Evolutionary conservation across 64 coral and sea anemone species (phyloP).

Genomic region (Stylophora pistillata): DNA sequence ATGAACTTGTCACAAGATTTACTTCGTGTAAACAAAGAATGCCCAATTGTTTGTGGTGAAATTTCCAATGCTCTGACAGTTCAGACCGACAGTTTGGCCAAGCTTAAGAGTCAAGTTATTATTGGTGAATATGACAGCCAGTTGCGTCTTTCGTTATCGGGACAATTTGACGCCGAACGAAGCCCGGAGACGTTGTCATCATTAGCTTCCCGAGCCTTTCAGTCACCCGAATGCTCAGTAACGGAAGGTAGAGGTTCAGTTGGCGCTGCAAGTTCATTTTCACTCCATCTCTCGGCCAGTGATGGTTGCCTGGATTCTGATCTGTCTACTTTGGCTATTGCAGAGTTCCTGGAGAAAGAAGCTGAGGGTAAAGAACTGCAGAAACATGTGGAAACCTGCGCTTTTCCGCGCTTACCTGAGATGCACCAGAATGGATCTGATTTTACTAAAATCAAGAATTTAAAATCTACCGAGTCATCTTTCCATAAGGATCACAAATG

Average conservation of each 20-base stretch:
- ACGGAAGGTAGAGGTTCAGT: not conserved
- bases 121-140: slow-evolving; percentile 48
- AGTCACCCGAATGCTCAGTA: not conserved
- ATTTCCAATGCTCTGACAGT: not conserved
- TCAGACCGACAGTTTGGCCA: not conserved
- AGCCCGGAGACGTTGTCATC: slow-evolving; percentile 17
- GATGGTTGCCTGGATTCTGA: slow-evolving; percentile 44
- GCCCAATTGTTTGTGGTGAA: not conserved
- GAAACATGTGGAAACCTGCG: not conserved
- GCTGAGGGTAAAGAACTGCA: not conserved
- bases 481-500: not conserved
- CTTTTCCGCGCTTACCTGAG: not conserved
- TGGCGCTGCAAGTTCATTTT: not conserved
- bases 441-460: slow-evolving; percentile 2
- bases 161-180: not conserved
- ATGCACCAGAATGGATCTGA: not conserved
- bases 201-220: not conserved
- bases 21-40: not conserved
- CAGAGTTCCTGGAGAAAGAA: slow-evolving; percentile 60
- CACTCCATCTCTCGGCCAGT: not conserved
- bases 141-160: slow-evolving; percentile 1
- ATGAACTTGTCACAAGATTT: not conserved
- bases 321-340: slow-evolving; percentile 45
- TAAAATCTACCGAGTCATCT: not conserved
- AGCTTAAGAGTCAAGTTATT: slow-evolving; percentile 10